These are phyloP conservation scores for Falco punctatus DNA, from an alignment of 2,113 vertebrate species.

Conservation along the genomic window DNA sequence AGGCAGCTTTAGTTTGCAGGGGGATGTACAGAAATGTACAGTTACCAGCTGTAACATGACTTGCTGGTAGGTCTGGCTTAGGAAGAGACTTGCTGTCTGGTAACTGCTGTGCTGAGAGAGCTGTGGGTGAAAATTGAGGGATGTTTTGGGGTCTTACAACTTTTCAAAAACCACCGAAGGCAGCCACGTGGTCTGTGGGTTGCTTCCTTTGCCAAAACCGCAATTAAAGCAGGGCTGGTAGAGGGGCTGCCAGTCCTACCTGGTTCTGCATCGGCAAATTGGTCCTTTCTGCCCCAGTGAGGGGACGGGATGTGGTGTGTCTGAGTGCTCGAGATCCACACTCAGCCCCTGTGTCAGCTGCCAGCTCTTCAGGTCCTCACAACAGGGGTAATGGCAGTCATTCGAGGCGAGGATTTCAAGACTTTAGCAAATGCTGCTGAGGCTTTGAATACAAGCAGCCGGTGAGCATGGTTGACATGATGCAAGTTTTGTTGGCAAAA, in stretches of 20 bases:
- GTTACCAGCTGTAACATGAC: neutral
- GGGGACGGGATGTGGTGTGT: neutral
- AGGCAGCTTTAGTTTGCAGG: neutral
- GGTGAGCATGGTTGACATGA: accelerated
- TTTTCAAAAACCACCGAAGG: neutral
- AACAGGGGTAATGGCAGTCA: neutral
- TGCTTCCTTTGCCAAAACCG: accelerated
- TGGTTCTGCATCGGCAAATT: neutral
- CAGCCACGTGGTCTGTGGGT: accelerated
- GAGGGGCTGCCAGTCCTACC: neutral
- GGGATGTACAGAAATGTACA: accelerated
- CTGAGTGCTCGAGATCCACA: neutral
- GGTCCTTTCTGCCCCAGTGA: neutral
- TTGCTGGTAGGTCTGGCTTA: neutral
- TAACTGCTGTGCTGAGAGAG: neutral
- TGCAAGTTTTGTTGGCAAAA: neutral
- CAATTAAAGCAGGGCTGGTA: neutral
- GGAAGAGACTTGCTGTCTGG: neutral
- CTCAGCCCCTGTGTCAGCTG: neutral
- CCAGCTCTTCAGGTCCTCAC: neutral
- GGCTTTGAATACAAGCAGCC: neutral
- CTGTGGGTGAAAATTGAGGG: neutral
- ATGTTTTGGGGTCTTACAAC: neutral
- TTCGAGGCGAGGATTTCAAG: neutral
- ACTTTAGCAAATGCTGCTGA: neutral